Evolutionary conservation across 2,888 invertebrate genomes (phyloP).

Genomic region (Hetaerina titia): DNA sequence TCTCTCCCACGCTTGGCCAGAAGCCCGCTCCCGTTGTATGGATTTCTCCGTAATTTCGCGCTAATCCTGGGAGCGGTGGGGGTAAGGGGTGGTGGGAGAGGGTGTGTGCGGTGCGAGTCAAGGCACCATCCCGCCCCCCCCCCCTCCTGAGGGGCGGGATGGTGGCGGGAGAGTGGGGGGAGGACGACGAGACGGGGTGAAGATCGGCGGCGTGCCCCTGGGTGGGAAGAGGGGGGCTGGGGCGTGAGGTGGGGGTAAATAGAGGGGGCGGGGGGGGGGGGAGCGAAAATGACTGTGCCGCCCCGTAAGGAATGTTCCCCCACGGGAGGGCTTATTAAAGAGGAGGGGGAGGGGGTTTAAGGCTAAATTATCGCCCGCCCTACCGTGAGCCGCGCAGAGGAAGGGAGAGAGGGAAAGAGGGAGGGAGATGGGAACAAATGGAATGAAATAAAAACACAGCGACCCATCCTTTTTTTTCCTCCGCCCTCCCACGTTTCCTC

Average conservation of each 20-base stretch:
- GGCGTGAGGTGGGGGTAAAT: not conserved
- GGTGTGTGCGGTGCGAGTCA: not conserved
- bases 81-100: not conserved
- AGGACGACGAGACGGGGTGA: no score
- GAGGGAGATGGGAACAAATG: no score
- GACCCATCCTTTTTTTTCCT: no score
- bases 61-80: not conserved
- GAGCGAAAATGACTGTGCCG: not conserved
- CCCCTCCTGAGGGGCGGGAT: no score
- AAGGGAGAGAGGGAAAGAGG: no score
- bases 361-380: not conserved
- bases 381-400: no score
- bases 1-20: not conserved
- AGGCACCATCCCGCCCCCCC: no score
- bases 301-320: not conserved
- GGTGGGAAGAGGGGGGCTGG: no score
- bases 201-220: no score
- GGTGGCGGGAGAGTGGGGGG: no score
- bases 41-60: slow-evolving; percentile 20
- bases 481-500: no score
- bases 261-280: not conserved
- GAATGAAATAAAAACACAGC: no score
- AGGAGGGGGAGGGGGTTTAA: not conserved
- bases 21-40: not conserved
- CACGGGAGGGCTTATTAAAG: not conserved